phyloP scores from a whole-genome alignment of 2,113 vertebrate genomes.

The Numenius arquata region DNA sequence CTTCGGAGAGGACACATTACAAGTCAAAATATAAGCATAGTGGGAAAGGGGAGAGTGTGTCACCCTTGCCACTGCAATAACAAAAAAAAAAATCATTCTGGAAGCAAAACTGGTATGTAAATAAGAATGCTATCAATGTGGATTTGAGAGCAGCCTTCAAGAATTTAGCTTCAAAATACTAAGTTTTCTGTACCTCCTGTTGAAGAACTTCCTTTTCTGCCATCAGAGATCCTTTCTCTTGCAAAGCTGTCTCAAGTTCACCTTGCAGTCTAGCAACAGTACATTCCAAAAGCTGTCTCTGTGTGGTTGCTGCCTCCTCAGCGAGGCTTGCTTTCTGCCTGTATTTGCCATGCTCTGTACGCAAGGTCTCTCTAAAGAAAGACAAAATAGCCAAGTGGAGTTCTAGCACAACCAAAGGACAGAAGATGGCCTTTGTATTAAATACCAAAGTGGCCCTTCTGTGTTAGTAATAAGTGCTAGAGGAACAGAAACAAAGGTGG shows the following conservation, averaged over 20 bases:
- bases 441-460: neutral
- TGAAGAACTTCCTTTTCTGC: constrained; percentile 60
- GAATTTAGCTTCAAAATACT: neutral
- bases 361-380: constrained; percentile 63
- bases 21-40: neutral
- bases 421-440: neutral
- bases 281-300: constrained; percentile 68
- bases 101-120: neutral
- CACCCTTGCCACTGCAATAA: neutral
- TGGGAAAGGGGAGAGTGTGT: neutral
- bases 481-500: neutral
- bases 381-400: neutral
- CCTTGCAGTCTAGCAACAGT: constrained; percentile 55
- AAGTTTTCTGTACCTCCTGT: constrained; percentile 28
- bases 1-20: neutral
- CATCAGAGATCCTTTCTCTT: constrained; percentile 49
- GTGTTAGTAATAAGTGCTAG: neutral
- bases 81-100: neutral
- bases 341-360: constrained; percentile 55
- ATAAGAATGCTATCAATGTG: neutral
- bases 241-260: constrained; percentile 52
- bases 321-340: constrained; percentile 56
- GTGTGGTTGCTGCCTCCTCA: constrained; percentile 26
- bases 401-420: neutral
- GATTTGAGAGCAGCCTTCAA: neutral